These are phyloP conservation scores for Hydraecia micacea DNA, from an alignment of 2,888 invertebrate species.

Conservation along the genomic window DNA sequence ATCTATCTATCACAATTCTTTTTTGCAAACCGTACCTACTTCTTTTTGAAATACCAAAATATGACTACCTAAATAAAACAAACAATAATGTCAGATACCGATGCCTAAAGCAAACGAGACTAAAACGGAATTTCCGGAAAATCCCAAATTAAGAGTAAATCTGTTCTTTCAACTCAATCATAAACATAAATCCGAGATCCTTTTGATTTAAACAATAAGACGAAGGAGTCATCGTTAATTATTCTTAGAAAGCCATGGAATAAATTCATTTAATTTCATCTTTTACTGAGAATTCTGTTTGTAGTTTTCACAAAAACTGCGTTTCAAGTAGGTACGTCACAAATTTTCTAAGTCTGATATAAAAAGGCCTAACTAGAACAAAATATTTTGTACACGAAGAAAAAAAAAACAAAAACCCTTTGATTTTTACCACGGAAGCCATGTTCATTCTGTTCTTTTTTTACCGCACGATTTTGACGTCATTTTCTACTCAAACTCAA, in stretches of 20 bases:
- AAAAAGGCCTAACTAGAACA: neutral
- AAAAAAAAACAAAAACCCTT: neutral
- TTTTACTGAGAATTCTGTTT: too few relatives aligned
- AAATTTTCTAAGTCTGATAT: neutral
- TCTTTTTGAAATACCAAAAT: too few relatives aligned
- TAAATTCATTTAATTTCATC: neutral
- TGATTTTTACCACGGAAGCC: neutral
- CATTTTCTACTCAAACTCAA: too few relatives aligned
- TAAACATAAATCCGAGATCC: slow-evolving; percentile 2
- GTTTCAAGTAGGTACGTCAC: neutral
- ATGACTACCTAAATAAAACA: neutral
- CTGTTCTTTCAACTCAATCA: neutral
- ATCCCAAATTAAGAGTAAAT: neutral
- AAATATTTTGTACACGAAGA: neutral
- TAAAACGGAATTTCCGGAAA: neutral
- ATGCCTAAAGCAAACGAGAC: neutral
- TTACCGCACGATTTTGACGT: neutral
- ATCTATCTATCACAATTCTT: too few relatives aligned
- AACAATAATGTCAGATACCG: neutral
- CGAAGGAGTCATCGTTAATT: neutral
- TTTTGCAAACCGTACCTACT: too few relatives aligned
- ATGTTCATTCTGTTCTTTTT: neutral
- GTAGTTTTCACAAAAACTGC: neutral
- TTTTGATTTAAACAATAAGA: neutral
- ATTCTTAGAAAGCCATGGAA: neutral